These are phyloP conservation scores for Elysia crispata DNA, from an alignment of 2,888 invertebrate genomes.

Conservation along the genomic window DNA sequence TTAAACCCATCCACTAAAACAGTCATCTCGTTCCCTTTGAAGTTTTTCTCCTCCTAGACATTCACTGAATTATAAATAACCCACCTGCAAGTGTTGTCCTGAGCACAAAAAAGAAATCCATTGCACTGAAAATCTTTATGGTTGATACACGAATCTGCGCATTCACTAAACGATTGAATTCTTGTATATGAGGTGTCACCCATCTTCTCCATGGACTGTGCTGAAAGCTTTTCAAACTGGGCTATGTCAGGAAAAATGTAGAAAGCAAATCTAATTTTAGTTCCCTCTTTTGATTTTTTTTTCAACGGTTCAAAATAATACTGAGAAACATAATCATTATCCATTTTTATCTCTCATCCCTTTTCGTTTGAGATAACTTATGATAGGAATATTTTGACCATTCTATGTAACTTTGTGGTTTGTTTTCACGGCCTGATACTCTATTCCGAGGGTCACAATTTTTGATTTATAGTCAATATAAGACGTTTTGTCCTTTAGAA, in stretches of 20 bases:
- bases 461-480: no score
- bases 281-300: no score
- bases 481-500: no score
- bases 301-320: no score
- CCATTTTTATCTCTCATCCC: no score
- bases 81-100: constrained; percentile 37
- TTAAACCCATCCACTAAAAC: no score
- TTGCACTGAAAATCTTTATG: constrained; percentile 32
- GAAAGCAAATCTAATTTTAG: neutral
- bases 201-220: neutral
- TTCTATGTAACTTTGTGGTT: no score
- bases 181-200: constrained; percentile 23
- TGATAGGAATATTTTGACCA: no score
- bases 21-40: neutral
- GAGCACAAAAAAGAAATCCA: constrained; percentile 36
- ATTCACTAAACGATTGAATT: constrained; percentile 29
- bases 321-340: no score
- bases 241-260: constrained; percentile 23
- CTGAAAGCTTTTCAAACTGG: constrained; percentile 30
- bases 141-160: constrained; percentile 38
- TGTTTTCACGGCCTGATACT: no score
- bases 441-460: no score
- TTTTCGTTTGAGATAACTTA: no score
- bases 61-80: neutral
- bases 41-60: neutral